Percentiles rank a stretch among this genome's conserved stretches.
phyloP scores from a whole-genome alignment of 1,140 invertebrate genomes.

The Nomia melanderi region DNA sequence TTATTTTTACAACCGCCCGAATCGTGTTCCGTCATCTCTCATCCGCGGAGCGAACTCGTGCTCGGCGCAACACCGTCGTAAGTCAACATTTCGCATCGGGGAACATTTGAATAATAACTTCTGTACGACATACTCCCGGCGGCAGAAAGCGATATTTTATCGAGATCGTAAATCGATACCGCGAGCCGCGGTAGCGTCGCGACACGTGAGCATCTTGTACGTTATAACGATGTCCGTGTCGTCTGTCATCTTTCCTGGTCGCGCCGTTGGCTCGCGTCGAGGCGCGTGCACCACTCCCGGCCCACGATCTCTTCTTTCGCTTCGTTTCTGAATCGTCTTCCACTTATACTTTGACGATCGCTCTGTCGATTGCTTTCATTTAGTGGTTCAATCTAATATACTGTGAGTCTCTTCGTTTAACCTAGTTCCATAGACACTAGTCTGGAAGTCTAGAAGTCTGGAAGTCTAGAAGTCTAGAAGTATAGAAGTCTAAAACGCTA shows the following conservation, averaged over 20 bases:
- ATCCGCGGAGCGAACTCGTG: not conserved
- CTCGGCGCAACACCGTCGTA: constrained; percentile 18
- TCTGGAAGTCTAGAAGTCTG: too few species aligned
- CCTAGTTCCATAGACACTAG: too few species aligned
- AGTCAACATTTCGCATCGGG: constrained; percentile 26
- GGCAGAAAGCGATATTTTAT: constrained; percentile 43
- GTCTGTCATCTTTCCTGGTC: constrained; percentile 55
- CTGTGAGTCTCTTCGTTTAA: too few species aligned
- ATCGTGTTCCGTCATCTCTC: constrained; percentile 10
- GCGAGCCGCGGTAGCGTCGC: constrained; percentile 43
- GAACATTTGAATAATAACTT: constrained; percentile 46
- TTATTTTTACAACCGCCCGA: not conserved
- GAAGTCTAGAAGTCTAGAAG: too few species aligned
- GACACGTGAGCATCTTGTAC: constrained; percentile 53
- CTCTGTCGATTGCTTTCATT: too few species aligned
- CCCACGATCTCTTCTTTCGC: constrained; percentile 1
- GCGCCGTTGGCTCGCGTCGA: constrained; percentile 8
- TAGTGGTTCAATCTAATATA: too few species aligned
- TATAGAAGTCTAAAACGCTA: too few species aligned
- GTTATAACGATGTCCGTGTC: constrained; percentile 50
- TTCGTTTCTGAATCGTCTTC: not conserved
- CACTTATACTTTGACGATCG: too few species aligned
- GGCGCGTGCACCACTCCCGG: constrained; percentile 19
- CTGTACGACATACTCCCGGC: constrained; percentile 31
- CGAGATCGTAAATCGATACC: constrained; percentile 53